Evolutionary conservation across 2,797 vertebrate species (phyloP), one percentile per base, ranked within the genome.

Genomic region (Hippoglossus hippoglossus): DNA sequence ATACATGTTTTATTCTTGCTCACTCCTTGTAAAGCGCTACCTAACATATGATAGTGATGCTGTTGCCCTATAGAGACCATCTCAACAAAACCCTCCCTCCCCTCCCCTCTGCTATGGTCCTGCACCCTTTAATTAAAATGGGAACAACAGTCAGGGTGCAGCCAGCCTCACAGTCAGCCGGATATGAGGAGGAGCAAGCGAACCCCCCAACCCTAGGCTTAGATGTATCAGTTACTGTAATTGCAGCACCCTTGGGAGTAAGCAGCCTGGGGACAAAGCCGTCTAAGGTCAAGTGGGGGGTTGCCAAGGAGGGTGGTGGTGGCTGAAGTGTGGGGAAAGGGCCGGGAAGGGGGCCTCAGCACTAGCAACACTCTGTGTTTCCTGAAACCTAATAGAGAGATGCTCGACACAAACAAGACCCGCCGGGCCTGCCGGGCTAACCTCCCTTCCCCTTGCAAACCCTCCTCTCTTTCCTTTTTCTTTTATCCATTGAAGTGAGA

Each of bases 171-270:
- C 79, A 88, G 91, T 91, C 87, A 77, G 90, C 91, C 92, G 91
- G 93, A 94, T 92, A 93, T 94, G 92, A 92, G 87, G 89, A 84
- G 80, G 84, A 88, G 89, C 81, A 75, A 84, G 18, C 52, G 82
- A 89, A 80, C 82, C 90, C 90, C 89, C 77, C 89, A 91, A 87
- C 82, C 86, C 79, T 73, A n/a, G 82, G 91, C 90, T 93, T 90
- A 90, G 92, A 82, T 91, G 90, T 93, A 94, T 94, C 93, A 92
- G 92, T 94, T 94, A 94, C 93, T 93, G 91, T 93, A 93, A 93
- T 91, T 91, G 90, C 92, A 91, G 90, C 86, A 87, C 90, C 91
- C 91, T 73, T 82, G 89, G 90, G 91, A 92, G 80, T 80, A 78
- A 83, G 83, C 71, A 74, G 90, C 82, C 84, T 78, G 75, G 74